Conservation (phyloP, 2,797 vertebrate genomes). For the Etheostoma perlongum region DNA sequence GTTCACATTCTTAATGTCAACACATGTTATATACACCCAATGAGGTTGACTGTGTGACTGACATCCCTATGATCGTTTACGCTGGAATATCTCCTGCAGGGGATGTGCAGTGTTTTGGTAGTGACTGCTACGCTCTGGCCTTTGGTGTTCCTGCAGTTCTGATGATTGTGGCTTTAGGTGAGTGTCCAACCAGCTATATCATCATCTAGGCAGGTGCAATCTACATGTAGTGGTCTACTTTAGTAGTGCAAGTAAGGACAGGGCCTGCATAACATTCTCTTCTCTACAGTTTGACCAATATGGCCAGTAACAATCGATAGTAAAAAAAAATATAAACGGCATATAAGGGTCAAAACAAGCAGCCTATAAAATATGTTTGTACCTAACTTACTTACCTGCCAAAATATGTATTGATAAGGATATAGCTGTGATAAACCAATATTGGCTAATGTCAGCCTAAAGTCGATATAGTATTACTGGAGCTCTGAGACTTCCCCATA, state of each 20-base stretch:
- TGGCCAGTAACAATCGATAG: neutral
- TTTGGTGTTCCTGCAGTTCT: constrained; percentile 94
- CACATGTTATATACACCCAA: accelerated
- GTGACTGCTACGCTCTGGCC: constrained; percentile 94
- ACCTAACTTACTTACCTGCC: neutral
- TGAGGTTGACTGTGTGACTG: accelerated
- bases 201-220: neutral
- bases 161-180: constrained; percentile 93
- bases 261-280: neutral
- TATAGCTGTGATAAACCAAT: neutral
- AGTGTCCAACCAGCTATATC: constrained; percentile 65
- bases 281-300: neutral
- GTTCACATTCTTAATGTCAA: neutral
- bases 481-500: neutral
- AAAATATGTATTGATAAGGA: neutral
- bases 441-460: too few species aligned
- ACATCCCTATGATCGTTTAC: neutral
- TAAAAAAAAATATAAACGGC: neutral
- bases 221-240: neutral
- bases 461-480: neutral
- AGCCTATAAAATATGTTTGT: neutral
- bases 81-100: constrained; percentile 77
- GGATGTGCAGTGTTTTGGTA: constrained; percentile 94
- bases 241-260: neutral
- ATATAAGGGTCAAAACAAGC: neutral